These are phyloP conservation scores for Gila orcuttii DNA, from an alignment of 2,113 vertebrate genomes.

Conservation along the genomic window DNA sequence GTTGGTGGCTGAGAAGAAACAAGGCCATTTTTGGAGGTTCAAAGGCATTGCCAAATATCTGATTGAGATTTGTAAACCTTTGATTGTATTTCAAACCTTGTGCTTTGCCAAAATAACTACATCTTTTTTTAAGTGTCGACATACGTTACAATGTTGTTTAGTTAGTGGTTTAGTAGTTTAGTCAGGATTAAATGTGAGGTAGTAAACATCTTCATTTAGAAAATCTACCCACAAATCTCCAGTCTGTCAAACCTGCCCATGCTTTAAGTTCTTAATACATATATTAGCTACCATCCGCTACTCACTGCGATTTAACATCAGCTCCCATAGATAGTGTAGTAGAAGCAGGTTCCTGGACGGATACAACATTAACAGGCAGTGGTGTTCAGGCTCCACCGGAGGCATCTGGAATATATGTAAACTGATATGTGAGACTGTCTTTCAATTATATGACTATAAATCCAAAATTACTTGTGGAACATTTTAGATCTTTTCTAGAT, in stretches of 20 bases:
- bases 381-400: constrained; percentile 46
- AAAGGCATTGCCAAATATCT: constrained; percentile 20
- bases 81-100: constrained; percentile 50
- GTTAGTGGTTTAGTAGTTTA: constrained; percentile 3
- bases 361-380: constrained; percentile 47
- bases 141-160: constrained; percentile 35
- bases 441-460: constrained; percentile 14
- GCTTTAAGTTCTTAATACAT: not conserved
- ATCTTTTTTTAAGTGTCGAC: constrained; percentile 40
- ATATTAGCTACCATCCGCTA: not conserved
- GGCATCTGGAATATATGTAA: constrained; percentile 52
- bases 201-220: constrained; percentile 59
- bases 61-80: constrained; percentile 27
- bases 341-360: constrained; percentile 9
- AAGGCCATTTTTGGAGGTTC: constrained; percentile 53
- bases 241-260: not conserved
- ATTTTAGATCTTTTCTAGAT: not conserved
- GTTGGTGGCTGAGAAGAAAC: constrained; percentile 54
- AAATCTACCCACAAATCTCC: constrained; percentile 52
- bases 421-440: constrained; percentile 25
- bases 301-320: constrained; percentile 42
- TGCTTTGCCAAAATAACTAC: constrained; percentile 62
- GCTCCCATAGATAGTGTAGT: not conserved
- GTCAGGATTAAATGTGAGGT: constrained; percentile 62
- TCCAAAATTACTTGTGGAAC: not conserved